Base-by-base conservation (phyloP, 2,888 invertebrate species). In the Ophion ellenae region DNA sequence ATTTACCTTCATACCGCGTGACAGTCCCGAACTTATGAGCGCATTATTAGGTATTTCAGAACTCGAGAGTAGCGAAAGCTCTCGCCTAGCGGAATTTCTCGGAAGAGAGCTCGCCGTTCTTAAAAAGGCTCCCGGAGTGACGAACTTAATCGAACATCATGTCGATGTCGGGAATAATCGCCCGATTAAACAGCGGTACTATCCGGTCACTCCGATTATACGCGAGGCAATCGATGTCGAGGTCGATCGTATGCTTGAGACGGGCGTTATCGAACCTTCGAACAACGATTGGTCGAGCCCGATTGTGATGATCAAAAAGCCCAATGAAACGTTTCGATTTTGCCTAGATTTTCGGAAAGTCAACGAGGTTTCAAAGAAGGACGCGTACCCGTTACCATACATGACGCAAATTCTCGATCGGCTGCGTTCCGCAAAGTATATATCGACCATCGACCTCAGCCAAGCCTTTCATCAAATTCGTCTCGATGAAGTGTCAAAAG, bases 241-340 rank as follows among this genome's bases (percentile, higher is more conserved):
- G 2, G 70, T 70, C 0, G 78, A 79, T 57, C 53, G 71, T 0
- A 71, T 71, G 71, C 32, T 71, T 0, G 71, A 5, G 10, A 36
- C 53, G 0, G 57, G 57, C 0, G 57, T 71, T 10, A 71, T 71
- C 2, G 71, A 71, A 9, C 36, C 36, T 0, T 57, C 71, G 0
- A 28, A 1, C 0, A 71, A 57, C 10, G 71, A 71, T 32, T 71
- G 71, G 71, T 32, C 28, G 6, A 71, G 32, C n/a, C 71, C 71
- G 0, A 81, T 87, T 0, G 81, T 88, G 0, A 79, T 88, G 61
- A 76, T 86, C 0, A 74, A 64, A 24, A 88, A 88, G 24, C 84
- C 84, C 1, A 87, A 84, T 32, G 59, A 69, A 0, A 77, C 77
- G 2, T 84, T 81, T 53, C 57, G 84, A 17, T 86, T 88, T 28